Evolutionary conservation across 30 jellyfish, hydroid and myxozoan genomes (phyloP), one percentile per base, ranked within the genome.

Genomic region (Morbakka virulenta): DNA sequence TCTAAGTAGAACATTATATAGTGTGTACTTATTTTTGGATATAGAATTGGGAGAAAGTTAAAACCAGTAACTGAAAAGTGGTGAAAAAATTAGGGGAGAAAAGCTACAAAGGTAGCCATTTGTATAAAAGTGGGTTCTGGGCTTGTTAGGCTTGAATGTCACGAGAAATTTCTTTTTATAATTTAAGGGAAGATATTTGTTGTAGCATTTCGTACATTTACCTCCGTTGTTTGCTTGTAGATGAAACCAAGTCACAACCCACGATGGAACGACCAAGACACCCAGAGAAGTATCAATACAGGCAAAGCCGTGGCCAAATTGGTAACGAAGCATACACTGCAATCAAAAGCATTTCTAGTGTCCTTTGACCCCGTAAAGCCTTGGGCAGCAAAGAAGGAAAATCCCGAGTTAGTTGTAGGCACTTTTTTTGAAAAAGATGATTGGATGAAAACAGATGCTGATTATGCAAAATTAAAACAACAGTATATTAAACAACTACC

Each of bases 351-450:
- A 2, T 74, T 89, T 74, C 28, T 89, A 11, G 87, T 78, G 27
- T 89, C 97, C 2, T 89, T 89, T 53, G 96, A 89, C 48, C 82
- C 76, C 26, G 67, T 91, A 28, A 89, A 77, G 35, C 35, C 85
- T 2, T 64, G 28, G 11, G 89, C 89, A 1, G 97, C 90, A 1
- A 89, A 89, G 52, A 33, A 32, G 20, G 86, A 70, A 52, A 89
- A 89, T 52, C 94, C 95, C 17, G 63, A 89, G 28, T 82, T 89
- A 14, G 87, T 76, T 48, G 94, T 89, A 32, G 97, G 97, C 28
- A 52, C 87, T 28, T 77, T 89, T 31, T 76, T 47, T 53, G 28
- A 65, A 20, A 32, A 48, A 13, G 28, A 30, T 14, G 62, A 83
- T 53, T 83, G 95, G 95, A 32, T 29, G 32, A 27, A 64, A 33